phyloP scores from a whole-genome alignment of 1,140 invertebrate genomes.

The Cepaea nemoralis region DNA sequence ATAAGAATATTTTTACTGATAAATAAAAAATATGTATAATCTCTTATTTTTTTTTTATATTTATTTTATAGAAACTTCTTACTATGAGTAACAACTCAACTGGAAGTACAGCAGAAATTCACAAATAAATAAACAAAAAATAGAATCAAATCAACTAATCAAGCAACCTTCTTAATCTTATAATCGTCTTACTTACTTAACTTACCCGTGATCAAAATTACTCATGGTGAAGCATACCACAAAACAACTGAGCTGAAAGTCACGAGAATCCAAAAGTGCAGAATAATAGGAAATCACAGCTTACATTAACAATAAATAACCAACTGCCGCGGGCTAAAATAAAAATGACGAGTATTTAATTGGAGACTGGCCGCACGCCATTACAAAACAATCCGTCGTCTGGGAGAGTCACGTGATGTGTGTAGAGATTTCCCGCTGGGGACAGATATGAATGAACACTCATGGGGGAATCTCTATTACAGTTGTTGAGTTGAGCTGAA shows the following conservation, averaged over 20 bases:
- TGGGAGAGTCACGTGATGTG: conserved; percentile 61
- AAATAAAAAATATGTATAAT: too few relatives aligned
- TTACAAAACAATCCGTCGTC: conserved; percentile 59
- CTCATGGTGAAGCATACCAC: conserved; percentile 53
- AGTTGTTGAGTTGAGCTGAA: too few relatives aligned
- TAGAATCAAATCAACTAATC: too few relatives aligned
- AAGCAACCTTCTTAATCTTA: conserved; percentile 2
- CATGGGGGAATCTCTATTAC: too few relatives aligned
- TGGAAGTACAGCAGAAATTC: too few relatives aligned
- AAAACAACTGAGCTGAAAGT: conserved; percentile 3
- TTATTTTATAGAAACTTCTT: too few relatives aligned
- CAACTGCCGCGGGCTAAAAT: too few relatives aligned
- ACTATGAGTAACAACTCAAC: too few relatives aligned
- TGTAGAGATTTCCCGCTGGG: background rate
- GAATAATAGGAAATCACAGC: background rate
- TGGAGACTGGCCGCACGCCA: conserved; percentile 4
- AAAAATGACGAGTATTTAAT: background rate
- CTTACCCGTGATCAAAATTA: conserved; percentile 60
- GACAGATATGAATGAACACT: too few relatives aligned
- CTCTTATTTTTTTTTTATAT: too few relatives aligned
- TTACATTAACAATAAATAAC: background rate
- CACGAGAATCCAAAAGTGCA: conserved; percentile 1
- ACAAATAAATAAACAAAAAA: too few relatives aligned
- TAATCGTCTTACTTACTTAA: background rate
- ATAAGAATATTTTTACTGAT: too few relatives aligned